Evolutionary conservation across 2,797 vertebrate genomes (phyloP), one percentile per base, ranked within the genome.

Genomic region (Buphagus erythrorhynchus): DNA sequence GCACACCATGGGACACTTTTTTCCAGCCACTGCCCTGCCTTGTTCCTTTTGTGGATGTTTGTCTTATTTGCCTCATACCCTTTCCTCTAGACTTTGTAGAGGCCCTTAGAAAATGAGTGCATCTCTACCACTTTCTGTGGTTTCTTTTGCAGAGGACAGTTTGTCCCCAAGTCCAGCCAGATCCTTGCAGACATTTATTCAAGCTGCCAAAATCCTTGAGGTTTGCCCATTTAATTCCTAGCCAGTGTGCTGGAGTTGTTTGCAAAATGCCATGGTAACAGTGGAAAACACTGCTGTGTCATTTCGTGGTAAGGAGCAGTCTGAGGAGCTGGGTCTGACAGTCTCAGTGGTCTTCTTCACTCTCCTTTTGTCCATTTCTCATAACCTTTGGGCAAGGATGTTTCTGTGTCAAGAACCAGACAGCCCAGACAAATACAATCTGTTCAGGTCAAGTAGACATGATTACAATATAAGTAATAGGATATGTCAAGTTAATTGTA

Each of bases 151-250:
- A 94, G 80, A 90, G 81, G 65, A 88, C 75, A 93, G 75, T 10
- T 51, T 88, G 90, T 95, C 83, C 65, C 33, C 40, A 72, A n/a
- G 75, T 65, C 78, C 68, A 95, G 81, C 35, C 88, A 91, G 74
- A 46, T 80, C 72, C 38, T 90, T 13, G 2, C 91, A 96, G 95
- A 90, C 59, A 1, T 96, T 94, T 93, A 57, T 89, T 93, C 72
- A 68, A 80, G 86, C 92, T 94, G 84, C 93, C 92, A 93, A 58
- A 85, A 74, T 82, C 63, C 28, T 28, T 71, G 65, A 93, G 68
- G 57, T 93, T 96, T 96, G 75, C 75, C 88, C 92, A 62, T 54
- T 89, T 87, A 26, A 85, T 89, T 91, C 94, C 72, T 73, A 94
- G 81, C 69, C 58, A 54, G 52, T 29, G 21, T 46, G 38, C 59